A percentile compares a stretch with the other conserved stretches of the same genome.
These are phyloP conservation scores for Trichomycterus rosablanca DNA, from an alignment of 2,113 vertebrate species.

Conservation along the genomic window DNA sequence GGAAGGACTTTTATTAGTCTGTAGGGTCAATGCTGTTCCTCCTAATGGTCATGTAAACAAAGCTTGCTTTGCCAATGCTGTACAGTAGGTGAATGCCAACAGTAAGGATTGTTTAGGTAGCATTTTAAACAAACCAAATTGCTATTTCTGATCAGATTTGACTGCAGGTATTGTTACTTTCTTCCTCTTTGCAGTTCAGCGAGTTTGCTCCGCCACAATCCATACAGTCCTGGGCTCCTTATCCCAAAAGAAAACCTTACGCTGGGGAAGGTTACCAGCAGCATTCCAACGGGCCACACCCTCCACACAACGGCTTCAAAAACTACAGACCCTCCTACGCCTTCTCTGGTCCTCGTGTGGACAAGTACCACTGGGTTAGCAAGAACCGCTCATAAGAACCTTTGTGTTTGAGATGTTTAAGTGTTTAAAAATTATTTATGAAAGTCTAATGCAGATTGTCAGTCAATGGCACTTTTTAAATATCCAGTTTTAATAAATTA, in stretches of 20 bases:
- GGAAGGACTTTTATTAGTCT: too few relatives aligned
- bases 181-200: conserved; percentile 56
- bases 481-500: neutral
- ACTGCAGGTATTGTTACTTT: too few relatives aligned
- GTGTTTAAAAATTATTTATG: conserved; percentile 26
- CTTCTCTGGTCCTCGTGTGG: conserved; percentile 69
- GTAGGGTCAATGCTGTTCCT: too few relatives aligned
- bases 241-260: conserved; percentile 64
- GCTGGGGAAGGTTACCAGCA: conserved; percentile 54
- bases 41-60: too few relatives aligned
- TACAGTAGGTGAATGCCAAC: too few relatives aligned
- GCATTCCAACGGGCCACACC: conserved; percentile 46
- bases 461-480: conserved; percentile 14
- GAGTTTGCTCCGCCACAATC: conserved; percentile 68
- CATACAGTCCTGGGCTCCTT: conserved; percentile 68
- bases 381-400: conserved; percentile 60
- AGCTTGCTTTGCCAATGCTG: too few relatives aligned
- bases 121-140: too few relatives aligned
- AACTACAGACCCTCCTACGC: conserved; percentile 52
- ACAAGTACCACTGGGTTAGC: conserved; percentile 94
- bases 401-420: conserved; percentile 24
- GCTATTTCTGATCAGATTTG: too few relatives aligned
- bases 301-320: conserved; percentile 63
- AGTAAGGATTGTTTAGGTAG: too few relatives aligned
- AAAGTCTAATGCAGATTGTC: conserved; percentile 1